Evolutionary conservation across 1,140 invertebrate species (phyloP).

Genomic region (Drosophila repleta): DNA sequence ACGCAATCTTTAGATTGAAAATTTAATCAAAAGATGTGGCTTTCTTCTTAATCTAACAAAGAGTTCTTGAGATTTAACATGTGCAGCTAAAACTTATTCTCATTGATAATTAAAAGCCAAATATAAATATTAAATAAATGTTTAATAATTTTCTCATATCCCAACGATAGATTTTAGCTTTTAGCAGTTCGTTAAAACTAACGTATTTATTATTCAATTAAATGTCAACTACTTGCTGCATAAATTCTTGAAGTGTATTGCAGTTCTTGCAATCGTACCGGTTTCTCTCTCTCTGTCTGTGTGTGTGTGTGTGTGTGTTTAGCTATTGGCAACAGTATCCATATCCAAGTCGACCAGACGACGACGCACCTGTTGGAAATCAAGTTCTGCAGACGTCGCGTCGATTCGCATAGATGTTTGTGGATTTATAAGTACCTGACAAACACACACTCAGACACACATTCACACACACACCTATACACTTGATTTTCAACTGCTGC

Average conservation of each 20-base stretch:
- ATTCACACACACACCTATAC: conserved; percentile 7
- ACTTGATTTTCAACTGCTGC: conserved; percentile 11
- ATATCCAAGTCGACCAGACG: conserved; percentile 52
- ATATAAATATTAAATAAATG: too few species aligned
- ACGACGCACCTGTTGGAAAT: conserved; percentile 75
- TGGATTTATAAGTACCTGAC: conserved; percentile 25
- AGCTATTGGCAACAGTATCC: conserved; percentile 40
- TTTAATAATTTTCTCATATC: too few species aligned
- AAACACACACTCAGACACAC: conserved; percentile 21
- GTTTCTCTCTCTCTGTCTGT: conserved; percentile 23
- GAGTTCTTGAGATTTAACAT: too few species aligned
- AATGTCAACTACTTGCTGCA: background rate
- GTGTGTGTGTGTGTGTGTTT: background rate
- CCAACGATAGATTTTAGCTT: background rate
- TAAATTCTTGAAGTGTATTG: conserved; percentile 39
- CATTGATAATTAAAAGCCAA: too few species aligned
- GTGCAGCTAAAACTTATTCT: too few species aligned
- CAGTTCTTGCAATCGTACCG: conserved; percentile 45
- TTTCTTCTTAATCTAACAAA: too few species aligned
- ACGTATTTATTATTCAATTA: background rate
- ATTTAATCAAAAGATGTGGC: too few species aligned
- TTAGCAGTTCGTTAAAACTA: background rate
- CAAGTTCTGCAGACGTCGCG: conserved; percentile 66
- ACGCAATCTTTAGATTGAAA: too few species aligned
- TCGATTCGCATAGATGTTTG: conserved; percentile 47